Evolutionary conservation across 2,888 invertebrate species (phyloP), one percentile per base, ranked within the genome.

Genomic region (Agrilus biguttatus): DNA sequence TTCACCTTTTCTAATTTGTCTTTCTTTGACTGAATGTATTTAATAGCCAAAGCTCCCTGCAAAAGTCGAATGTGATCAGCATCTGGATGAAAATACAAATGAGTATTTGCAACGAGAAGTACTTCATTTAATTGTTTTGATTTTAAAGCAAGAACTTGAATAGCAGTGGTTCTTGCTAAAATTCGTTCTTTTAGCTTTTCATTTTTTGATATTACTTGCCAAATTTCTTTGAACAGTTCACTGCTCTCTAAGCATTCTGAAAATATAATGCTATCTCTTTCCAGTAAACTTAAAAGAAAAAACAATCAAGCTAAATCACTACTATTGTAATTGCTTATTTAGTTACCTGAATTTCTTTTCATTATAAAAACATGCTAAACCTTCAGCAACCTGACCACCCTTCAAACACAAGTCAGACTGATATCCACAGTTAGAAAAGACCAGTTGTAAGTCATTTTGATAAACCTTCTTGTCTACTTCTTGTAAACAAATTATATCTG

Each of bases 31-130:
- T 80, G 73, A 19, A 92, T 58, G 68, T 83, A 86, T 36, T 74
- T 68, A 49, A 91, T 72, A 19, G 77, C 72, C 48, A 83, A 74
- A 28, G 81, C 83, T 28, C 80, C 81, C 71, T 96, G 96, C 17
- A 93, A 61, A 4, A 93, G 68, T 49, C 96, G 72, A 52, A 96
- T 83, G 57, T 92, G 89, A 66, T 91, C 88, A 4, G 93, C 85
- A 63, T 85, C 80, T 1, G 93, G 92, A 62, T 89, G 88, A 58
- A 91, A 96, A 67, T 91, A 96, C 38, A 96, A 72, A 70, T 97
- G 96, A 3, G 90, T 92, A 58, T 92, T 95, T 14, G 81, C 91
- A 8, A 66, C 58, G 32, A 87, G 59, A 23, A 87, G 53, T 42
- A 79, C 64, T 53, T 80, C 73, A 43, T 68, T 66, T 48, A 73